phyloP scores from a whole-genome alignment of 2,888 invertebrate species.

The Cristatella mucedo region DNA sequence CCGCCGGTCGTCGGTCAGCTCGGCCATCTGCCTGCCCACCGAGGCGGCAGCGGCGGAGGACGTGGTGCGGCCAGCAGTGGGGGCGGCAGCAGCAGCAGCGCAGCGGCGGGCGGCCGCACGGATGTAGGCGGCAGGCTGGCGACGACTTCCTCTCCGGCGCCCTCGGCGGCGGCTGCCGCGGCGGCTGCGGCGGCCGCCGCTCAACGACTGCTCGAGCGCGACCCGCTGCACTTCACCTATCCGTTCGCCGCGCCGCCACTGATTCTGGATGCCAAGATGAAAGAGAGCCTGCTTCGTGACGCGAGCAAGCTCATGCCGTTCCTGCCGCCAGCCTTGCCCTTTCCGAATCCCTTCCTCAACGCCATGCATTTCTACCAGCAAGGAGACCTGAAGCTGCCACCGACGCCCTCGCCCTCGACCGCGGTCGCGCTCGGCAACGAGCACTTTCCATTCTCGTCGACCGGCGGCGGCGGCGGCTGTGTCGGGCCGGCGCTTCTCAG shows the following conservation, averaged over 20 bases:
- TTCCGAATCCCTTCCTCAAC: not conserved
- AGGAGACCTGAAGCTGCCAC: conserved; percentile 33
- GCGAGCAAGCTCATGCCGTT: no score
- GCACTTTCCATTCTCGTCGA: conserved; percentile 10
- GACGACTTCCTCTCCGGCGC: conserved; percentile 12
- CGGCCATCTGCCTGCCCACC: no score
- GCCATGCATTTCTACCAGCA: not conserved
- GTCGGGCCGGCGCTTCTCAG: not conserved
- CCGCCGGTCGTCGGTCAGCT: no score
- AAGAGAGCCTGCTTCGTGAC: not conserved
- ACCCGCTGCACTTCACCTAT: conserved; percentile 11
- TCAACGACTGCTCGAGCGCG: no score
- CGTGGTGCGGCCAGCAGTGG: no score
- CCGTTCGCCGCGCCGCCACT: conserved; percentile 1
- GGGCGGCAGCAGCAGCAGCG: conserved; percentile 11
- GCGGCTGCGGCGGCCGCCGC: conserved; percentile 8
- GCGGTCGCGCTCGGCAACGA: conserved; percentile 16
- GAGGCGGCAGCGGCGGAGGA: no score
- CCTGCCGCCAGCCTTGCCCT: conserved; percentile 3
- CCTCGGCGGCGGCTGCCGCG: conserved; percentile 6
- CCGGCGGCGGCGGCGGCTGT: conserved; percentile 2
- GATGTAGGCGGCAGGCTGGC: conserved; percentile 8
- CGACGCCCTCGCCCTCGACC: conserved; percentile 16
- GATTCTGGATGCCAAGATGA: not conserved
- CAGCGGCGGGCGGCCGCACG: conserved; percentile 8